A percentile compares a stretch with the other conserved stretches of the same genome.
Evolutionary conservation across 2,797 vertebrate genomes (phyloP).

Genomic region (Sebastes minor): DNA sequence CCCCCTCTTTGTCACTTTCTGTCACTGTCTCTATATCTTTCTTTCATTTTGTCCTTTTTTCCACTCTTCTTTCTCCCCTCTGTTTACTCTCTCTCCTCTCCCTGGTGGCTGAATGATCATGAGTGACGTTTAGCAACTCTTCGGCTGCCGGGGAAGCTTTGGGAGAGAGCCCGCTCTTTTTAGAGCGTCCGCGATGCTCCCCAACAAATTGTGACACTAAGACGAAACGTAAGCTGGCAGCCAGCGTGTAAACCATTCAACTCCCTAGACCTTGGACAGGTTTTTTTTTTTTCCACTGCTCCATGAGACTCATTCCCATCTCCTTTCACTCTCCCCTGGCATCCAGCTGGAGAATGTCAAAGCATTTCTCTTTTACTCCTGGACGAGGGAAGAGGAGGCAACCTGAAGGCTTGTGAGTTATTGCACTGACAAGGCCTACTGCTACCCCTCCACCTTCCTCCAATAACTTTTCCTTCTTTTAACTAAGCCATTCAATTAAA

Average conservation of each 20-base stretch:
- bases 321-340: slow-evolving; percentile 27
- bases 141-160: slow-evolving; percentile 51
- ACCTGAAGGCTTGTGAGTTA: slow-evolving; percentile 11
- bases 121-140: slow-evolving; percentile 59
- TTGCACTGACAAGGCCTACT: background rate
- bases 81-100: slow-evolving; percentile 22
- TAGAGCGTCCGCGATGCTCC: slow-evolving; percentile 50
- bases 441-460: background rate
- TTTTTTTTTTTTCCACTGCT: slow-evolving; percentile 7
- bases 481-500: slow-evolving; percentile 26
- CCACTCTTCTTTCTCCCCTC: background rate
- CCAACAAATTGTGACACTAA: slow-evolving; percentile 68
- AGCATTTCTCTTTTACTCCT: slow-evolving; percentile 17
- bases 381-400: background rate
- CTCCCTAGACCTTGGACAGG: slow-evolving; percentile 45
- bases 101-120: slow-evolving; percentile 41
- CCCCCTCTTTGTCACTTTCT: slow-evolving; percentile 7
- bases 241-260: slow-evolving; percentile 66
- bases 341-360: slow-evolving; percentile 38
- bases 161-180: slow-evolving; percentile 45
- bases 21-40: slow-evolving; percentile 17
- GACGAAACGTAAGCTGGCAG: slow-evolving; percentile 66
- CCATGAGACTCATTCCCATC: slow-evolving; percentile 24
- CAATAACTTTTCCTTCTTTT: slow-evolving; percentile 5
- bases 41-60: slow-evolving; percentile 18